phyloP scores from a whole-genome alignment of 2,888 invertebrate genomes.

The Phortica okadai region DNA sequence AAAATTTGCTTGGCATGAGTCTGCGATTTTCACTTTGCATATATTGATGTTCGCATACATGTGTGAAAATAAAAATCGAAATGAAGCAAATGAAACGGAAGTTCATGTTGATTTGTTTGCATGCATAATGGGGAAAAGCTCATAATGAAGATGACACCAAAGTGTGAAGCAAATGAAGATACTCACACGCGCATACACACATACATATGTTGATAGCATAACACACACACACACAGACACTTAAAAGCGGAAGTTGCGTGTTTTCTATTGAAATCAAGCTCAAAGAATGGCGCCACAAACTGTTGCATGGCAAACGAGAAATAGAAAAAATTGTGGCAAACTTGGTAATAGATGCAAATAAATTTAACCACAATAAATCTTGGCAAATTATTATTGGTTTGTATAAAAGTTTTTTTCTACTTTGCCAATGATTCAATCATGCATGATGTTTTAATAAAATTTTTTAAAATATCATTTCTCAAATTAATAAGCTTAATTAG shows the following conservation, averaged over 20 bases:
- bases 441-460: too few relatives aligned
- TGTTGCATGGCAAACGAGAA: neutral
- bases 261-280: neutral
- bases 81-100: constrained; percentile 29
- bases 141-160: neutral
- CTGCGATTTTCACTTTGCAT: neutral
- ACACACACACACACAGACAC: neutral
- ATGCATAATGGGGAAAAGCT: constrained; percentile 7
- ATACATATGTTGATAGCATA: too few relatives aligned
- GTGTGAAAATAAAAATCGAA: constrained; percentile 21
- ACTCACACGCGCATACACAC: neutral
- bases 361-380: too few relatives aligned
- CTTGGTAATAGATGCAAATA: too few relatives aligned
- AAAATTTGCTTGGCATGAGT: neutral
- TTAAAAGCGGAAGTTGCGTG: neutral
- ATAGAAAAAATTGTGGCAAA: too few relatives aligned
- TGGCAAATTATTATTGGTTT: too few relatives aligned
- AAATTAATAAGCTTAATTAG: too few relatives aligned
- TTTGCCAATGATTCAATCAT: too few relatives aligned
- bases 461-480: too few relatives aligned
- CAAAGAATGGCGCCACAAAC: neutral
- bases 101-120: constrained; percentile 27
- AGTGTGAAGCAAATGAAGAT: neutral
- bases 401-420: too few relatives aligned
- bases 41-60: neutral